Evolutionary conservation across 2,113 vertebrate genomes (phyloP).

Genomic region (Austrofundulus limnaeus): DNA sequence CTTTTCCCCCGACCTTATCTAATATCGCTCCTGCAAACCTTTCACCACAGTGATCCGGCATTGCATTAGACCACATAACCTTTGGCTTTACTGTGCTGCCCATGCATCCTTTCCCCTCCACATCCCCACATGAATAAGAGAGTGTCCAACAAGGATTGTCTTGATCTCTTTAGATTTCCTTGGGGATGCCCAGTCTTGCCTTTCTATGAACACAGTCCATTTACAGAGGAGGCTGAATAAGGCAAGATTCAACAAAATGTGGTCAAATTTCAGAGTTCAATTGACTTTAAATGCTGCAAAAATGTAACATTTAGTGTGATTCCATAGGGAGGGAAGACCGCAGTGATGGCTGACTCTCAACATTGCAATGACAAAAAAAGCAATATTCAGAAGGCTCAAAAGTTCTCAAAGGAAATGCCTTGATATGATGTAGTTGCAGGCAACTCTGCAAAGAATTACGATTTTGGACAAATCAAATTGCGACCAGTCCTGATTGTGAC

Average conservation of each 20-base stretch:
- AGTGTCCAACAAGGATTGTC: conserved; percentile 45
- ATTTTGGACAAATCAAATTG: conserved; percentile 29
- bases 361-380: conserved; percentile 29
- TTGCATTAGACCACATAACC: conserved; percentile 53
- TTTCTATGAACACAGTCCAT: conserved; percentile 39
- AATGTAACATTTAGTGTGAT: conserved; percentile 9
- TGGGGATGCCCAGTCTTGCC: conserved; percentile 24
- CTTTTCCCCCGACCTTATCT: conserved; percentile 56
- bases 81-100: conserved; percentile 35
- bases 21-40: conserved; percentile 52
- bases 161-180: conserved; percentile 60
- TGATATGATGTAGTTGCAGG: conserved; percentile 36
- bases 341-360: conserved; percentile 1
- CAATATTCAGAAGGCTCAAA: conserved; percentile 38
- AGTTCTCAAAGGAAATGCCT: conserved; percentile 27
- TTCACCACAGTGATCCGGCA: conserved; percentile 49
- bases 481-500: conserved; percentile 24
- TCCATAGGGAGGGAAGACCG: neutral
- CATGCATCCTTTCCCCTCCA: conserved; percentile 24
- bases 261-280: conserved; percentile 13
- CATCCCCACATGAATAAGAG: conserved; percentile 61
- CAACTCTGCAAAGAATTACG: conserved; percentile 38
- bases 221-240: conserved; percentile 23
- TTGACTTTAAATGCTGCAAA: conserved; percentile 19
- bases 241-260: conserved; percentile 11